Conservation (phyloP, 2,888 invertebrate genomes). For the Microplitis deprimator region DNA sequence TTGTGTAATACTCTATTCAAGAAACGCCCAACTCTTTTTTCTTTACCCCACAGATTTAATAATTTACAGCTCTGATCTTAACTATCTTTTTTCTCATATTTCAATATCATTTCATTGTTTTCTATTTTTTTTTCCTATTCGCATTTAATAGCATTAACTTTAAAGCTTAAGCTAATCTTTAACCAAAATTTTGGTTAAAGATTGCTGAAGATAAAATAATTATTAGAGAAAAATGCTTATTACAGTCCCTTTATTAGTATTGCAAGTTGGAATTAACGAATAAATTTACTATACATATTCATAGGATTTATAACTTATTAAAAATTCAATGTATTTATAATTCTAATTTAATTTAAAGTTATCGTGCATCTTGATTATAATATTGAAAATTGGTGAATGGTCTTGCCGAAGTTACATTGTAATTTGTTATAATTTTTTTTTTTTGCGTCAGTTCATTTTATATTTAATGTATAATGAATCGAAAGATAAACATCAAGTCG, state of each 20-base stretch:
- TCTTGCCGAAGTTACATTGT: neutral
- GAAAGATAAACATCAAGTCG: conserved; percentile 1
- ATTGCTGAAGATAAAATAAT: too few relatives aligned
- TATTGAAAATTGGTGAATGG: neutral
- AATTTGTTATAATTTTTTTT: conserved; percentile 1
- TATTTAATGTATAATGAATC: neutral
- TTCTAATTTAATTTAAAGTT: neutral
- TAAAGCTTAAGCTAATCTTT: too few relatives aligned
- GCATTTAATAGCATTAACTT: too few relatives aligned
- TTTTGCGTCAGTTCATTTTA: neutral
- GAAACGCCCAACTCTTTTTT: conserved; percentile 20
- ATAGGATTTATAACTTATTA: neutral
- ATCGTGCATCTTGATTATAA: neutral
- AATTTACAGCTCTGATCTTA: conserved; percentile 43
- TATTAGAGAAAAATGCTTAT: too few relatives aligned
- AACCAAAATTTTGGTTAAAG: too few relatives aligned
- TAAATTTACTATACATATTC: neutral
- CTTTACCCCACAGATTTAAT: conserved; percentile 41
- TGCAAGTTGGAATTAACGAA: too few relatives aligned
- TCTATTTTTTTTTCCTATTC: too few relatives aligned
- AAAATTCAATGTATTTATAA: neutral
- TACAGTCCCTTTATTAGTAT: too few relatives aligned
- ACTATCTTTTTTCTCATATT: neutral
- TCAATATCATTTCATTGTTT: neutral
- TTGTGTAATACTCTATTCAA: conserved; percentile 25